Evolutionary conservation across 2,888 invertebrate genomes (phyloP).

Genomic region (Ormyrus pomaceus): DNA sequence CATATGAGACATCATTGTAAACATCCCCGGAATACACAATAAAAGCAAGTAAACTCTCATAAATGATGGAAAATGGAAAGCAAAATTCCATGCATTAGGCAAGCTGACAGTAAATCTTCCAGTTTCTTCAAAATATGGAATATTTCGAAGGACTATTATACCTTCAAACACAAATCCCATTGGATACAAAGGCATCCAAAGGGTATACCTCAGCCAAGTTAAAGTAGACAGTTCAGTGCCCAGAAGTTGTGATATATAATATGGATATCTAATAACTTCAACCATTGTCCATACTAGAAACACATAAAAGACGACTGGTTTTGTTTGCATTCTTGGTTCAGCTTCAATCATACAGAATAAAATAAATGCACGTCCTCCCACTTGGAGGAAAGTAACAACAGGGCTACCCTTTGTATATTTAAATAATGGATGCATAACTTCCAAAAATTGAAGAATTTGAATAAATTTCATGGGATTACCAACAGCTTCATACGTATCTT

Average conservation of each 20-base stretch:
- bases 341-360: slow-evolving; percentile 89
- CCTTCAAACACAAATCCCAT: slow-evolving; percentile 93
- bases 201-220: slow-evolving; percentile 94
- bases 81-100: slow-evolving; percentile 91
- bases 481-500: slow-evolving; percentile 84
- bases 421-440: slow-evolving; percentile 92
- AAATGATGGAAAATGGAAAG: slow-evolving; percentile 90
- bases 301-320: slow-evolving; percentile 92
- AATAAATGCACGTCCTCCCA: slow-evolving; percentile 86
- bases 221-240: slow-evolving; percentile 84
- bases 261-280: slow-evolving; percentile 95
- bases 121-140: slow-evolving; percentile 93
- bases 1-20: slow-evolving; percentile 91
- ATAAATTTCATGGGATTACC: slow-evolving; percentile 88
- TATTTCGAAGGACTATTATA: slow-evolving; percentile 86
- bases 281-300: slow-evolving; percentile 89
- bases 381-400: slow-evolving; percentile 86
- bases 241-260: slow-evolving; percentile 89
- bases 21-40: slow-evolving; percentile 86
- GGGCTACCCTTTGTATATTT: slow-evolving; percentile 90
- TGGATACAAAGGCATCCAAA: slow-evolving; percentile 96
- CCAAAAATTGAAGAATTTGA: slow-evolving; percentile 89
- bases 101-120: slow-evolving; percentile 84
- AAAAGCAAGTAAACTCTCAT: slow-evolving; percentile 87
- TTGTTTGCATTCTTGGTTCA: slow-evolving; percentile 90